Evolutionary conservation across 1,140 invertebrate species (phyloP), one percentile per base, ranked within the genome.

Genomic region (Anastrepha ludens): DNA sequence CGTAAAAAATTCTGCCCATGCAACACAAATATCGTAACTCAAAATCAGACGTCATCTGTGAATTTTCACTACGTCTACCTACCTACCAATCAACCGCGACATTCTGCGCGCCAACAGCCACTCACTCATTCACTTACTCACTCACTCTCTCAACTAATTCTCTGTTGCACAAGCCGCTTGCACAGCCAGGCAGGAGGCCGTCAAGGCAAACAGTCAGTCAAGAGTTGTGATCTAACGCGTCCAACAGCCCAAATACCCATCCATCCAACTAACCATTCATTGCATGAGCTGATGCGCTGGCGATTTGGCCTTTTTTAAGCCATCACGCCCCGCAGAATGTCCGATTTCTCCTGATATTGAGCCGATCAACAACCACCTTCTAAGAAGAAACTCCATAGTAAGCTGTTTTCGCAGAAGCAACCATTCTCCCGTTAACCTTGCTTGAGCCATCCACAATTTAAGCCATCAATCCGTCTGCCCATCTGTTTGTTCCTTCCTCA

Each of bases 171-270:
- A n/a, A n/a, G n/a, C n/a, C n/a, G n/a, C n/a, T 29, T 7, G 17
- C 50, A 41, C 20, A 11, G 20, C 47, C 74, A 58, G 44, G 44
- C 44, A 55, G 44, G 47, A 20, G 50, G 17, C 47, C 74, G 47
- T 81, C 74, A 81, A 74, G 47, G 17, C 74, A 20, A 55, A 41
- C 17, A 81, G 50, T 81, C 74, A 55, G 74, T 81, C 74, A 81
- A 81, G 50, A 44, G n/a, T 81, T 44, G 50, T 6, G 74, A 55
- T 81, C 47, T 20, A 81, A 55, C 17, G 47, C 50, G 74, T 17
- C 67, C 44, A 47, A 74, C 44, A 15, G 67, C 17, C 67, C 41
- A 50, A 74, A 11, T 17, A 41, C 5, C 44, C 13, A 74, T 47
- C 41, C 67, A 74, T 44, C 13, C 67, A 5, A 17, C 67, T 81